Evolutionary conservation across 92 coral and sea anemone genomes (phyloP).

Genomic region (Palythoa grandiflora): DNA sequence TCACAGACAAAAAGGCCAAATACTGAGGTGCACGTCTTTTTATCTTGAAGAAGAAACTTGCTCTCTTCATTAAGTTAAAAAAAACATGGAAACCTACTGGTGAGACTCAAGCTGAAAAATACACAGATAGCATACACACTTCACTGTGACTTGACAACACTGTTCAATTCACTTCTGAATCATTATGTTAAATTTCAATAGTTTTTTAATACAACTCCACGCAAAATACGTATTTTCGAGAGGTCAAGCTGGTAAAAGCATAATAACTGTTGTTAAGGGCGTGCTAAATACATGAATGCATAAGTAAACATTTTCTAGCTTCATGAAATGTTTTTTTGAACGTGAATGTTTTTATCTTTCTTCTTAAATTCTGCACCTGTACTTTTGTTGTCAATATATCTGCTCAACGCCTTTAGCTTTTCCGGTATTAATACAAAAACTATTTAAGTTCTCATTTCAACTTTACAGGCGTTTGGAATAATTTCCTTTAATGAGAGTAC

Average conservation of each 20-base stretch:
- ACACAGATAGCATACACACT: no score
- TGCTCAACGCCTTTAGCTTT: not conserved
- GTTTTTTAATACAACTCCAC: not conserved
- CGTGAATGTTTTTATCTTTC: not conserved
- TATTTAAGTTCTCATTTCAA: no score
- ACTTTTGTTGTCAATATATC: not conserved
- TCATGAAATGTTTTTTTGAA: not conserved
- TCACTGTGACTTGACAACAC: not conserved
- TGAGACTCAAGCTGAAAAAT: no score
- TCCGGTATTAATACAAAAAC: slow-evolving; percentile 1
- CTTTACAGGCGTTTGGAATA: no score
- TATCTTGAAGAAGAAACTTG: no score
- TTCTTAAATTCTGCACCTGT: not conserved
- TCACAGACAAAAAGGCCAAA: no score
- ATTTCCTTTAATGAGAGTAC: no score
- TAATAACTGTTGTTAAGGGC: not conserved
- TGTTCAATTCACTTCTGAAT: not conserved
- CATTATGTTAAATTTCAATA: not conserved
- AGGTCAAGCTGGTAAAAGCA: not conserved
- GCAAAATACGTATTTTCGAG: not conserved
- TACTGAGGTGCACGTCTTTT: no score
- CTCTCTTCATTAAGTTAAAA: no score
- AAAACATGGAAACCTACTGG: no score
- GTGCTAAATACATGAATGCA: not conserved
- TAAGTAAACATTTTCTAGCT: not conserved